A percentile compares a stretch with the other conserved stretches of the same genome.
Conservation (phyloP, 2,888 invertebrate genomes). For the Hypselothyrea guttata region DNA sequence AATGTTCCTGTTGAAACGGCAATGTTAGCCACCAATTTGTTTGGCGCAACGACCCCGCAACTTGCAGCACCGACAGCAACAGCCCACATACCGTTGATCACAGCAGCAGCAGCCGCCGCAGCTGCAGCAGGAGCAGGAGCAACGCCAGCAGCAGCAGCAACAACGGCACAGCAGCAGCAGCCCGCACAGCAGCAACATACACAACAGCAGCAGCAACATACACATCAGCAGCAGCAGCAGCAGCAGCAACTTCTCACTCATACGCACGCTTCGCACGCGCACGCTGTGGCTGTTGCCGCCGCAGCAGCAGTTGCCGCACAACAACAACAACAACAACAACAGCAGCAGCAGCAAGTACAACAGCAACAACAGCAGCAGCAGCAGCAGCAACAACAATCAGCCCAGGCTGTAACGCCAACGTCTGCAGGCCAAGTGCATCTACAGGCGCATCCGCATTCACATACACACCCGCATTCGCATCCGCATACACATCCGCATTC, state of each 20-base stretch:
- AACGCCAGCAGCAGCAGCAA: constrained; percentile 67
- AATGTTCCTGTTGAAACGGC: constrained; percentile 86
- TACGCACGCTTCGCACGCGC: constrained; percentile 31
- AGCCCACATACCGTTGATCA: constrained; percentile 79
- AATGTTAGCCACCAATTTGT: constrained; percentile 82
- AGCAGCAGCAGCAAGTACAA: constrained; percentile 54
- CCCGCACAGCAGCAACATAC: constrained; percentile 41
- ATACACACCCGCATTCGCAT: constrained; percentile 38
- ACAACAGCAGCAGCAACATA: constrained; percentile 50
- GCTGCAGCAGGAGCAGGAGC: constrained; percentile 73
- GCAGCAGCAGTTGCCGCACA: constrained; percentile 40
- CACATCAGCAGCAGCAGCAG: constrained; percentile 46
- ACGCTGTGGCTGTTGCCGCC: neutral
- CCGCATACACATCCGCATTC: too few relatives aligned
- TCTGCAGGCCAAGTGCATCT: constrained; percentile 47
- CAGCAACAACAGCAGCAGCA: constrained; percentile 61
- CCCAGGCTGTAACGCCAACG: constrained; percentile 53
- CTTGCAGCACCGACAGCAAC: constrained; percentile 74
- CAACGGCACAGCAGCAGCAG: constrained; percentile 59
- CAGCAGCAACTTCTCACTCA: constrained; percentile 46
- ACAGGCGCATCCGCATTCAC: constrained; percentile 25
- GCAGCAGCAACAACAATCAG: constrained; percentile 62
- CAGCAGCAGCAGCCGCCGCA: constrained; percentile 76
- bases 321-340: constrained; percentile 53
- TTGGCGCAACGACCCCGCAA: constrained; percentile 80